These are phyloP conservation scores for Agrenia bidenticulata DNA, from an alignment of 2,888 invertebrate genomes.

Conservation along the genomic window DNA sequence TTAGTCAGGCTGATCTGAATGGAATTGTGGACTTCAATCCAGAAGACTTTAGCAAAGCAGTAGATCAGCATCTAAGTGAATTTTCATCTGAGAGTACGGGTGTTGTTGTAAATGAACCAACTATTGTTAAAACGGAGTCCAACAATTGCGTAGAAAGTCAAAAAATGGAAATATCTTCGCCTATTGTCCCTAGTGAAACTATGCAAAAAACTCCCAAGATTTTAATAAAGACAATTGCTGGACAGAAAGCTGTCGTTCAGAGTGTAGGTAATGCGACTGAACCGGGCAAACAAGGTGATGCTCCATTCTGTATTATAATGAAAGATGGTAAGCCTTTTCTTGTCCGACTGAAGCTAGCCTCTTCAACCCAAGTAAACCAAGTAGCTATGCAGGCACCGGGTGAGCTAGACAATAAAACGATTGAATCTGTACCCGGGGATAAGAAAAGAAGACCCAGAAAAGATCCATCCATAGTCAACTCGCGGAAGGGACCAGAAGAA, in stretches of 20 bases:
- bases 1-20: conserved; percentile 31
- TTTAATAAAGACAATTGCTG: conserved; percentile 44
- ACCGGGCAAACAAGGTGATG: conserved; percentile 9
- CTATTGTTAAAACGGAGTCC: too few relatives aligned
- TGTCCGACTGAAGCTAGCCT: conserved; percentile 33
- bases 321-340: conserved; percentile 44
- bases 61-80: conserved; percentile 42
- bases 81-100: background rate
- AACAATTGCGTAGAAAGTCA: background rate
- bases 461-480: conserved; percentile 24
- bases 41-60: conserved; percentile 44
- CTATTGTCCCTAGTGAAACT: background rate
- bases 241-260: conserved; percentile 40
- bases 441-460: conserved; percentile 33
- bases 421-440: conserved; percentile 7
- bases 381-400: conserved; percentile 14
- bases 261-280: background rate
- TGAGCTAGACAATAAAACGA: conserved; percentile 7
- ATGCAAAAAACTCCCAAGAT: conserved; percentile 28
- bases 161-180: background rate
- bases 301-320: conserved; percentile 31
- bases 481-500: background rate
- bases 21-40: conserved; percentile 46
- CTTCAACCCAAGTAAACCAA: conserved; percentile 16
- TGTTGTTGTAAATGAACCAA: conserved; percentile 3